Base-by-base conservation (phyloP, 92 coral and sea anemone genomes). In the Pocillopora meandrina region DNA sequence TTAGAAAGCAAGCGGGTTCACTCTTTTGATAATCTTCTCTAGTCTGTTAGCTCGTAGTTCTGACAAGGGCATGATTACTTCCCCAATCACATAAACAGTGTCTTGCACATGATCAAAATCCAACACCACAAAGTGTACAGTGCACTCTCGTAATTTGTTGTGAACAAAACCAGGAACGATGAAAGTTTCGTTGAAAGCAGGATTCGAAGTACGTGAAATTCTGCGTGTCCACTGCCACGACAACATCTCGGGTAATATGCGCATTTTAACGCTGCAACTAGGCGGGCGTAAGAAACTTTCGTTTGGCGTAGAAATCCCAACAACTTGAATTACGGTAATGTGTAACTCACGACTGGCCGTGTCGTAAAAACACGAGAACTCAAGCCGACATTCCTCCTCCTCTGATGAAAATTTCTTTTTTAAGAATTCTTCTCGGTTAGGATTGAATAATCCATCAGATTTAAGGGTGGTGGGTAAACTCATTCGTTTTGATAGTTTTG, bases 41-140 rank as follows among this genome's bases (percentile, higher is more conserved):
- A 96, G 86, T 57, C 90, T 86, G 87, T 96, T 96, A 1, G 98
- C 99, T 72, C 99, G 80, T 20, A 94, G 88, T 49, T 94, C 99
- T 8, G 94, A 91, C 71, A 96, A 52, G 0, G 98, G 92, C 96
- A 91, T 93, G 58, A 88, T 91, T 1, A 96, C 98, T 75, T 96
- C 99, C 2, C 99, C 99, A 55, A 95, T 90, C 56, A 95, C 95
- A 34, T 91, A 94, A 56, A 95, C 95, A 84, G 92, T 94, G 74
- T 96, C 95, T 72, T 94, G 98, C 18, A 93, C 93, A 61, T 96
- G 97, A 75, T 94, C 99, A 79, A 94, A 96, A 68, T 96, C 99
- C 16, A 96, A 86, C 2, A 94, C 98, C 12, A 91, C 97, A 84
- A 96, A 96, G 36, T 95, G 97, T 9, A 93, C 97, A 0, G 93